Conservation (phyloP, 2,113 vertebrate genomes). For the Hippopotamus amphibius region DNA sequence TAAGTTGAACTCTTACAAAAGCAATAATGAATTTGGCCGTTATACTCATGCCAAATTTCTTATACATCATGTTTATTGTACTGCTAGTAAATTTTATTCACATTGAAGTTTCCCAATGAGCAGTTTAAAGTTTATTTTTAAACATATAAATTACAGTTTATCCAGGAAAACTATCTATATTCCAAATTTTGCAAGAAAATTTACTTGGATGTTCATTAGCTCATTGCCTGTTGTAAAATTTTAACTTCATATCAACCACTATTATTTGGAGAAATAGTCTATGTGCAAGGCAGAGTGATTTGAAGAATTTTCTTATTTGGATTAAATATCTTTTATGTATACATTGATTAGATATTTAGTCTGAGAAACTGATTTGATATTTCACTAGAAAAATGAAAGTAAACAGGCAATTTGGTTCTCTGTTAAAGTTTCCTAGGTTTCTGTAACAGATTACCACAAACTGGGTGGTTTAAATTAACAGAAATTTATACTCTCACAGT, state of each 20-base stretch:
- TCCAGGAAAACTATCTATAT: background rate
- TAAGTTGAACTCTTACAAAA: background rate
- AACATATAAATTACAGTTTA: slow-evolving; percentile 20
- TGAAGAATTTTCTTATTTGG: slow-evolving; percentile 5
- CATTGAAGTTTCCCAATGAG: background rate
- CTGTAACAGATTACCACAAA: slow-evolving; percentile 12
- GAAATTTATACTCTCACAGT: background rate
- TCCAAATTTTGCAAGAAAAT: slow-evolving; percentile 12
- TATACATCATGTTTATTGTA: slow-evolving; percentile 11
- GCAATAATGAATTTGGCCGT: background rate
- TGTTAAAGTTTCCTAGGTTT: background rate
- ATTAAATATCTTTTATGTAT: slow-evolving; percentile 43
- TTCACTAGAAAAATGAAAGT: slow-evolving; percentile 41
- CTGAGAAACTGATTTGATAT: slow-evolving; percentile 5
- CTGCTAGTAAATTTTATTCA: slow-evolving; percentile 27
- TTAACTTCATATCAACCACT: slow-evolving; percentile 31
- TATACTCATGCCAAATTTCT: background rate
- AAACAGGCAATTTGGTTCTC: background rate
- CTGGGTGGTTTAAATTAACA: background rate
- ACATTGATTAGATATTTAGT: background rate
- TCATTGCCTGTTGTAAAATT: slow-evolving; percentile 9
- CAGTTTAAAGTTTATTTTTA: background rate
- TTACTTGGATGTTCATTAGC: background rate
- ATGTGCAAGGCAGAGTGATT: slow-evolving; percentile 22
- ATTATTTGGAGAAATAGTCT: slow-evolving; percentile 40